Percentiles rank a stretch among this genome's conserved stretches.
Conservation (phyloP, 2,797 vertebrate genomes). For the Orestias chungarensis region DNA sequence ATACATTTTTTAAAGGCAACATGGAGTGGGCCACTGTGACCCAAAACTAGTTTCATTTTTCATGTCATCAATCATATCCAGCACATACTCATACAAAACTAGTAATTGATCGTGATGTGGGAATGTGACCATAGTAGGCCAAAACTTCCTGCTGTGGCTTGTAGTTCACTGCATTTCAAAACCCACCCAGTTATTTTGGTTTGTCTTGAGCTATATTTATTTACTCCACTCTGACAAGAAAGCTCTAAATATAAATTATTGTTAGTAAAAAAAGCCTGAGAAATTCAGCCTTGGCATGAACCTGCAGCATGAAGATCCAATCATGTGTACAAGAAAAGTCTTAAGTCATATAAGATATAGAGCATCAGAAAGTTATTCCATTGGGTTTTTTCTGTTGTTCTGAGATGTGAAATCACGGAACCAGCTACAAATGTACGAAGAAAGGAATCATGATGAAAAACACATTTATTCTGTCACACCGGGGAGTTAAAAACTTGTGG, state of each 20-base stretch:
- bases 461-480: not conserved
- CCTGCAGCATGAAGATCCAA: slow-evolving; percentile 20
- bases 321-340: slow-evolving; percentile 20
- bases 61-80: not conserved
- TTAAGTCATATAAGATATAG: not conserved
- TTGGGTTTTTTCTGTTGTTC: not conserved
- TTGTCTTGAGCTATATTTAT: slow-evolving; percentile 94
- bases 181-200: slow-evolving; percentile 93
- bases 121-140: slow-evolving; percentile 82
- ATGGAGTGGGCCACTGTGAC: not conserved
- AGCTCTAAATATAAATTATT: slow-evolving; percentile 81
- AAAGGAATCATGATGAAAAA: not conserved
- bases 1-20: not conserved
- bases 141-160: slow-evolving; percentile 88
- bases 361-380: not conserved
- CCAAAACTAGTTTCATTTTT: not conserved
- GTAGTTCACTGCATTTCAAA: slow-evolving; percentile 84
- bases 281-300: slow-evolving; percentile 24
- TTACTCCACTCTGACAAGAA: slow-evolving; percentile 84
- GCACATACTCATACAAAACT: not conserved
- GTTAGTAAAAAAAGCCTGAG: slow-evolving; percentile 65
- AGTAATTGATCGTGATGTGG: slow-evolving; percentile 72
- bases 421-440: not conserved
- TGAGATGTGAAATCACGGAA: not conserved
- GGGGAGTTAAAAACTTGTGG: not conserved